phyloP scores from a whole-genome alignment of 2,113 vertebrate genomes.

The Prochilodus magdalenae region DNA sequence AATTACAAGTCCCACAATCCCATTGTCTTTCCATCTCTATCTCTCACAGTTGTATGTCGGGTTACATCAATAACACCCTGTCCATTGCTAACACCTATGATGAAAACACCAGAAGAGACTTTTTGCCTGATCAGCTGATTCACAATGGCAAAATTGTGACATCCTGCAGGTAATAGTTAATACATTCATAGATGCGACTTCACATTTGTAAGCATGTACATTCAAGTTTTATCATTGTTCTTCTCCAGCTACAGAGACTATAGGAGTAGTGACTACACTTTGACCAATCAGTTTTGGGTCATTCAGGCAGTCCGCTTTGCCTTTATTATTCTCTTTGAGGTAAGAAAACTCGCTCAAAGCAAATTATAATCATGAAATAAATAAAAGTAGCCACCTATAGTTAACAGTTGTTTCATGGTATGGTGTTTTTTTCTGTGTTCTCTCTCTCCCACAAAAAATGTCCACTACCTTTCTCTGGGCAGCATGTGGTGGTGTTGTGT shows the following conservation, averaged over 20 bases:
- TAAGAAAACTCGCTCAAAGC: slow-evolving; percentile 45
- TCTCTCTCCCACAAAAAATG: neutral
- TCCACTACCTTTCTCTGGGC: slow-evolving; percentile 21
- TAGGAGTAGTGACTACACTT: slow-evolving; percentile 76
- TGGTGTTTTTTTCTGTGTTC: neutral
- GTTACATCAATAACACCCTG: slow-evolving; percentile 89
- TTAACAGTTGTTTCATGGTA: neutral
- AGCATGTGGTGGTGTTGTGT: slow-evolving; percentile 78
- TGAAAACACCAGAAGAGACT: slow-evolving; percentile 65
- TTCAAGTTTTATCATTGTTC: neutral
- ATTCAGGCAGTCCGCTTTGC: slow-evolving; percentile 86
- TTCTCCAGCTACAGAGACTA: slow-evolving; percentile 89
- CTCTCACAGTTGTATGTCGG: slow-evolving; percentile 82
- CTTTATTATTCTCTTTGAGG: slow-evolving; percentile 94
- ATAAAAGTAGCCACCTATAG: too few relatives aligned
- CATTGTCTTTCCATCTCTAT: neutral
- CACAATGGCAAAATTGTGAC: slow-evolving; percentile 53
- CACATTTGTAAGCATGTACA: neutral
- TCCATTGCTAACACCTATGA: slow-evolving; percentile 73
- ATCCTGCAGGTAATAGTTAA: slow-evolving; percentile 83
- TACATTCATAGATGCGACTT: neutral
- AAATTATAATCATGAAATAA: slow-evolving; percentile 33
- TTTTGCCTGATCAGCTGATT: slow-evolving; percentile 54
- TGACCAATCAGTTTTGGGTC: slow-evolving; percentile 87
- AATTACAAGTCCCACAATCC: neutral